These are phyloP conservation scores for Orchesella flavescens DNA, from an alignment of 2,888 invertebrate genomes.

Conservation along the genomic window DNA sequence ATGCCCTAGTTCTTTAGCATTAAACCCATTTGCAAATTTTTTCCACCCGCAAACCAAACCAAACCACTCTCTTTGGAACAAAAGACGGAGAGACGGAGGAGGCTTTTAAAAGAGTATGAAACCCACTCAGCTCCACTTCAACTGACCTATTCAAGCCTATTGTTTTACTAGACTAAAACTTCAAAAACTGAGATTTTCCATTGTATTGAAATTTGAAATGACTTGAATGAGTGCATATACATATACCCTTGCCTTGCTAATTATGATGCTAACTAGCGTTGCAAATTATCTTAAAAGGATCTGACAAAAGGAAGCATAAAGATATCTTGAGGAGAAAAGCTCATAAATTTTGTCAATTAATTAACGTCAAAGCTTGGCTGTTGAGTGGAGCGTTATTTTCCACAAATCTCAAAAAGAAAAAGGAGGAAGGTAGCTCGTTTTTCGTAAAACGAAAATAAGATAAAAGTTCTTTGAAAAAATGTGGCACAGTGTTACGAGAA, in stretches of 20 bases:
- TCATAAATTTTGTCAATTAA: slow-evolving; percentile 53
- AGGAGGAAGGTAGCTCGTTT: too few species aligned
- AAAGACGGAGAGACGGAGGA: too few species aligned
- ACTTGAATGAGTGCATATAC: background rate
- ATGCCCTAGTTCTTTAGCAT: background rate
- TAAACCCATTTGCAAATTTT: slow-evolving; percentile 7
- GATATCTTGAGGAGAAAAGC: background rate
- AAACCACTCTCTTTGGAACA: too few species aligned
- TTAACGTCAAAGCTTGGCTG: slow-evolving; percentile 28
- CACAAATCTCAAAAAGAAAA: too few species aligned
- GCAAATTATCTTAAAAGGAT: slow-evolving; percentile 33
- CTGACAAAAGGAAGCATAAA: background rate
- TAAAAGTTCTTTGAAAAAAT: too few species aligned
- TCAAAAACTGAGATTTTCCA: background rate
- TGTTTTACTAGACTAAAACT: background rate
- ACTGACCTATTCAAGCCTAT: slow-evolving; percentile 37
- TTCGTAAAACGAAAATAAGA: too few species aligned
- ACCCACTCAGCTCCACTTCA: background rate
- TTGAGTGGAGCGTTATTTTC: too few species aligned
- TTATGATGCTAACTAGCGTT: slow-evolving; percentile 31
- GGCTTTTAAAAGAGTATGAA: slow-evolving; percentile 2
- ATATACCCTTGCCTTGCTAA: slow-evolving; percentile 12
- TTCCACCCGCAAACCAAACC: too few species aligned
- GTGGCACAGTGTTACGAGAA: too few species aligned
- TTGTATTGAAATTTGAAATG: too few species aligned